Evolutionary conservation across 2,888 invertebrate genomes (phyloP).

Genomic region (Galeruca laticollis): DNA sequence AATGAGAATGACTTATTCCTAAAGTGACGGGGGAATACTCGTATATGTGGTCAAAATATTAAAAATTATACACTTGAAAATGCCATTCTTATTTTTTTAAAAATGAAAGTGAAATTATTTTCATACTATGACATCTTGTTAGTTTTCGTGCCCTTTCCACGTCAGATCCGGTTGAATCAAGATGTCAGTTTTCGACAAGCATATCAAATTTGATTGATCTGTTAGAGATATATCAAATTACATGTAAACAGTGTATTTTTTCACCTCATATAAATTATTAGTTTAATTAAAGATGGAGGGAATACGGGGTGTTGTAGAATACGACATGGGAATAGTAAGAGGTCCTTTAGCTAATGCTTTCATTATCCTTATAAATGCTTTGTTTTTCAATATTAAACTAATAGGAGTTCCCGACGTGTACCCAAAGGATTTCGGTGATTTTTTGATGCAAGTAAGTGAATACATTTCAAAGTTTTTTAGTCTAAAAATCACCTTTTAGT

Average conservation of each 20-base stretch:
- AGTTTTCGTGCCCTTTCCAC: too few species aligned
- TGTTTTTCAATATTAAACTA: constrained; percentile 54
- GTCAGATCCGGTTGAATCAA: background rate
- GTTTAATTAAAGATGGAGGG: constrained; percentile 16
- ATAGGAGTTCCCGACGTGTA: constrained; percentile 51
- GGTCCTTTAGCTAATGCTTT: constrained; percentile 56
- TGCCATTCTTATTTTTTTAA: too few species aligned
- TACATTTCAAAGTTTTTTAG: too few species aligned
- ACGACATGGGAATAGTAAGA: constrained; percentile 50
- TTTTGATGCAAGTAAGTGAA: constrained; percentile 52
- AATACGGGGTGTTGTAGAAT: constrained; percentile 47
- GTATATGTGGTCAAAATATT: too few species aligned
- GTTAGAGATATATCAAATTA: constrained; percentile 26
- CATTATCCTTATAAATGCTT: constrained; percentile 53
- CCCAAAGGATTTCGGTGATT: constrained; percentile 52
- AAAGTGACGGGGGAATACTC: too few species aligned
- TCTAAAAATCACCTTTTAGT: too few species aligned
- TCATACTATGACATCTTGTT: too few species aligned
- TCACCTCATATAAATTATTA: constrained; percentile 12
- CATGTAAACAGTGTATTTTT: constrained; percentile 12
- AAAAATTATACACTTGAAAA: too few species aligned
- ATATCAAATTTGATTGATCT: background rate
- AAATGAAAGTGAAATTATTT: too few species aligned
- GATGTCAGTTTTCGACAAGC: background rate
- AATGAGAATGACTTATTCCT: too few species aligned